Evolutionary conservation across 1,140 invertebrate genomes (phyloP).

Genomic region (Neodiprion fabricii): DNA sequence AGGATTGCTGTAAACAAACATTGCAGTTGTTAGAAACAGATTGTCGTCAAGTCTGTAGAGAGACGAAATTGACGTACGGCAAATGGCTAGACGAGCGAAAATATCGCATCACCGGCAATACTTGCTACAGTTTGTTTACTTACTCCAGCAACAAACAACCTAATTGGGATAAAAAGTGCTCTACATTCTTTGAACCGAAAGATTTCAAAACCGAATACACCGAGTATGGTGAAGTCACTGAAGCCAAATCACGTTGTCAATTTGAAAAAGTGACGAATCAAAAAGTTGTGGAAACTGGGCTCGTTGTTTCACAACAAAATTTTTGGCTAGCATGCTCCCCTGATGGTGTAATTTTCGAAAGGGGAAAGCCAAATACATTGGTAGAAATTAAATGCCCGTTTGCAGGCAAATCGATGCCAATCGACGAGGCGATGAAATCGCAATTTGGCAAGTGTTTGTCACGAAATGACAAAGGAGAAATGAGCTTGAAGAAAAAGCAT

Average conservation of each 20-base stretch:
- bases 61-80: conserved; percentile 3
- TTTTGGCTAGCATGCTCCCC: conserved; percentile 32
- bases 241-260: conserved; percentile 22
- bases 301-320: conserved; percentile 27
- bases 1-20: conserved; percentile 8
- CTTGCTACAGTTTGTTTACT: conserved; percentile 13
- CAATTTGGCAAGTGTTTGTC: not conserved
- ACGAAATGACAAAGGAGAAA: too few relatives aligned
- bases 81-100: conserved; percentile 12
- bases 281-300: conserved; percentile 23
- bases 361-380: conserved; percentile 19
- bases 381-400: conserved; percentile 33
- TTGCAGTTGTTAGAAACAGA: conserved; percentile 4
- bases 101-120: conserved; percentile 10
- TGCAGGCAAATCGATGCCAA: conserved; percentile 13
- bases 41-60: not conserved
- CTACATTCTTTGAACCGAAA: conserved; percentile 13
- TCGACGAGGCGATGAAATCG: not conserved
- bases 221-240: conserved; percentile 23
- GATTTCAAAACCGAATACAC: conserved; percentile 28
- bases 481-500: conserved; percentile 24
- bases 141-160: conserved; percentile 16
- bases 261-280: conserved; percentile 19
- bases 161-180: conserved; percentile 17
- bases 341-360: conserved; percentile 32